phyloP scores from a whole-genome alignment of 2,888 invertebrate species.

The Trilocha varians region DNA sequence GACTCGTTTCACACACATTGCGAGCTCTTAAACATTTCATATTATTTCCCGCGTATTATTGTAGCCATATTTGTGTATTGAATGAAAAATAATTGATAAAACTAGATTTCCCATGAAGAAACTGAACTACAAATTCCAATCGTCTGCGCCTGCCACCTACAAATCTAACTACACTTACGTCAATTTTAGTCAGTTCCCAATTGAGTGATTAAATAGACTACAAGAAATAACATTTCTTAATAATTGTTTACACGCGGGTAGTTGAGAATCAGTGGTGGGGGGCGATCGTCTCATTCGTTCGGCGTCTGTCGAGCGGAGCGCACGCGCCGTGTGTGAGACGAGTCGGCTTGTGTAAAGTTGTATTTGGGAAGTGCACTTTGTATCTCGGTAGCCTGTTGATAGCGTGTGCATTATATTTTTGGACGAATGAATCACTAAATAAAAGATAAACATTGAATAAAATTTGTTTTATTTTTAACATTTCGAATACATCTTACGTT shows the following conservation, averaged over 20 bases:
- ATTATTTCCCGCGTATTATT: background rate
- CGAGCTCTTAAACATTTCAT: too few relatives aligned
- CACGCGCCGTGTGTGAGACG: conserved; percentile 9
- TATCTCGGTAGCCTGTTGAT: conserved; percentile 47
- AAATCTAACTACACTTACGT: too few relatives aligned
- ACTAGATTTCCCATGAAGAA: too few relatives aligned
- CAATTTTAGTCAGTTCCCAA: too few relatives aligned
- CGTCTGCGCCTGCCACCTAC: too few relatives aligned
- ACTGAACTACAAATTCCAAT: too few relatives aligned
- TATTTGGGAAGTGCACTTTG: conserved; percentile 50
- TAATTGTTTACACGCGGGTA: too few relatives aligned
- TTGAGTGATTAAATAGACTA: too few relatives aligned
- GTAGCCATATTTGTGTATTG: background rate
- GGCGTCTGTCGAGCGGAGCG: conserved; percentile 3
- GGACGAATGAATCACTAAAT: conserved; percentile 60
- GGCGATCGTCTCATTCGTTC: too few relatives aligned
- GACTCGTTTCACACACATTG: too few relatives aligned
- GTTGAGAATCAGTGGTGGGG: too few relatives aligned
- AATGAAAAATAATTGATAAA: conserved; percentile 5
- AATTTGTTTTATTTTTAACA: conserved; percentile 21
- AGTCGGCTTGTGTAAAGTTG: conserved; percentile 26
- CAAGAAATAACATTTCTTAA: too few relatives aligned
- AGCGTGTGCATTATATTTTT: conserved; percentile 64
- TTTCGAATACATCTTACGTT: background rate
- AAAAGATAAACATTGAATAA: conserved; percentile 46